These are phyloP conservation scores for Cotesia typhae DNA, from an alignment of 1,140 invertebrate genomes.

Conservation along the genomic window DNA sequence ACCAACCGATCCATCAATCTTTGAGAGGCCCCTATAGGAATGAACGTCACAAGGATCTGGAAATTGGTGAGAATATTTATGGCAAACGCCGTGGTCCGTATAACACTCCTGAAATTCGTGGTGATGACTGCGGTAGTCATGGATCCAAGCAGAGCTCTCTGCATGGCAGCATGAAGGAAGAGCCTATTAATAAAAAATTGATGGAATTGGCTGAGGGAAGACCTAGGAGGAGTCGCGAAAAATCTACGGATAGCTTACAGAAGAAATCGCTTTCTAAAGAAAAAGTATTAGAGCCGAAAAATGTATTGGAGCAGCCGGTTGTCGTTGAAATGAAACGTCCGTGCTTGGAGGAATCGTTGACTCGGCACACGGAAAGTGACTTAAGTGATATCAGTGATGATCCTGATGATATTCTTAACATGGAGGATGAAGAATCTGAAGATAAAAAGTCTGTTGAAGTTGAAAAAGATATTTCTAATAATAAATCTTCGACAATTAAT, in stretches of 20 bases:
- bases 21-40: slow-evolving; percentile 58
- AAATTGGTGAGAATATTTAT: slow-evolving; percentile 51
- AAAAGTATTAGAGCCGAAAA: slow-evolving; percentile 54
- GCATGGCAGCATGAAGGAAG: slow-evolving; percentile 63
- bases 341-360: slow-evolving; percentile 64
- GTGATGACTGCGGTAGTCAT: slow-evolving; percentile 55
- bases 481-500: slow-evolving; percentile 17
- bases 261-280: slow-evolving; percentile 56
- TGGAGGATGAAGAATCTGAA: slow-evolving; percentile 70
- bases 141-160: slow-evolving; percentile 56
- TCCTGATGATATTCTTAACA: slow-evolving; percentile 84
- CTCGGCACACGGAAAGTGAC: slow-evolving; percentile 74
- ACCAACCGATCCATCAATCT: slow-evolving; percentile 48
- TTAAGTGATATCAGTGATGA: slow-evolving; percentile 88
- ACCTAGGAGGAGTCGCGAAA: slow-evolving; percentile 56
- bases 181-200: slow-evolving; percentile 64
- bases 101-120: slow-evolving; percentile 50
- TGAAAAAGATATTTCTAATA: slow-evolving; percentile 42
- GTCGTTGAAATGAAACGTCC: slow-evolving; percentile 64
- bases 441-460: slow-evolving; percentile 37
- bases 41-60: slow-evolving; percentile 60
- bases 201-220: slow-evolving; percentile 64
- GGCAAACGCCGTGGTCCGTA: slow-evolving; percentile 57
- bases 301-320: slow-evolving; percentile 50
- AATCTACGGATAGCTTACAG: slow-evolving; percentile 56